Percentiles rank a stretch among this genome's conserved stretches.
Conservation (phyloP, 2,797 vertebrate species). For the Margarornis squamiger region DNA sequence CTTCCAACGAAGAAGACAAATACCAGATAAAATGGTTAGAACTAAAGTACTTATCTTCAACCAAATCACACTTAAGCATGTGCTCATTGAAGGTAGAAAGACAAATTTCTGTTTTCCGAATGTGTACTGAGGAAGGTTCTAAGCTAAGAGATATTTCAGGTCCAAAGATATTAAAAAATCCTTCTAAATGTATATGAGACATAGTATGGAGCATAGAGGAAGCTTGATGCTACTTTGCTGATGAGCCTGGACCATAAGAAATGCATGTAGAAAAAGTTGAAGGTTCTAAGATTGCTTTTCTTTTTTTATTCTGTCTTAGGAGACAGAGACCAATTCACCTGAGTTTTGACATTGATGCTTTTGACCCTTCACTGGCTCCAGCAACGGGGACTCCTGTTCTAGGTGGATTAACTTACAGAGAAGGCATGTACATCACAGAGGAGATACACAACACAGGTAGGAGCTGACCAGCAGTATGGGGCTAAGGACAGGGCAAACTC, state of each 20-base stretch:
- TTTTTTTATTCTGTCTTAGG: slow-evolving; percentile 71
- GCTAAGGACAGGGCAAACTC: background rate
- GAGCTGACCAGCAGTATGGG: background rate
- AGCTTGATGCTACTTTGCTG: background rate
- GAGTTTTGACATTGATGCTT: slow-evolving; percentile 97
- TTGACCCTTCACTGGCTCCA: slow-evolving; percentile 93
- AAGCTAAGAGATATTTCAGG: background rate
- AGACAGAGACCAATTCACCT: slow-evolving; percentile 91
- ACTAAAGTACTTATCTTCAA: background rate
- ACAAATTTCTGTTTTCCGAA: background rate
- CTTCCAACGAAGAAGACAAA: background rate
- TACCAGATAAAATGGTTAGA: background rate
- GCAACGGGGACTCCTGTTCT: slow-evolving; percentile 95
- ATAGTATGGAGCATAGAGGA: background rate
- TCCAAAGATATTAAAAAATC: background rate
- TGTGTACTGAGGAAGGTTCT: background rate
- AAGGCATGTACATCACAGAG: slow-evolving; percentile 95
- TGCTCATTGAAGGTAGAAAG: background rate
- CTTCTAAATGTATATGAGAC: background rate
- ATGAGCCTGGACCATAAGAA: background rate
- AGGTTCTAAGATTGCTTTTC: background rate
- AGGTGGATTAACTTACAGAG: slow-evolving; percentile 97
- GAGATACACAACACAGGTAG: slow-evolving; percentile 96
- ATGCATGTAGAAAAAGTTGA: rapidly evolving
- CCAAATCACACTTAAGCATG: background rate